phyloP scores from a whole-genome alignment of 2,888 invertebrate species.

The Drosophila limbata region DNA sequence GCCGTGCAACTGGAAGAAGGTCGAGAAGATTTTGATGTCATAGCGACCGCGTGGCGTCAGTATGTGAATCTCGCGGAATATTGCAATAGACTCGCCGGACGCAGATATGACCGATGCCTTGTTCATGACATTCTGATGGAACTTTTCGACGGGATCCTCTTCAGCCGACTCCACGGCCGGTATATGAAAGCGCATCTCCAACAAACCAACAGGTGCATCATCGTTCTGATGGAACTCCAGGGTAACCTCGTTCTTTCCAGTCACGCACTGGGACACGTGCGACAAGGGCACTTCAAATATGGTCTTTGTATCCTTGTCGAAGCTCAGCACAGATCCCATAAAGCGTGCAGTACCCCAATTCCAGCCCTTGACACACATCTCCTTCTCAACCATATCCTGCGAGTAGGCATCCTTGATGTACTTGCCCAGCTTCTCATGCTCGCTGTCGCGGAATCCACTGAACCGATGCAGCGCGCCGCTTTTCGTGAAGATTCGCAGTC shows the following conservation, averaged over 20 bases:
- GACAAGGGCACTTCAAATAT: slow-evolving; percentile 98
- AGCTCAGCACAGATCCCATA: slow-evolving; percentile 93
- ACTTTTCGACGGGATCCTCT: slow-evolving; percentile 97
- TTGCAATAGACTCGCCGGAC: slow-evolving; percentile 98
- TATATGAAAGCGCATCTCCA: slow-evolving; percentile 99
- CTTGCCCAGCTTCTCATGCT: slow-evolving; percentile 96
- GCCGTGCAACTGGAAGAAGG: slow-evolving; percentile 96
- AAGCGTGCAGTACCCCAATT: slow-evolving; percentile 99
- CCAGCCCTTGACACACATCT: slow-evolving; percentile 98
- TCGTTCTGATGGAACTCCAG: slow-evolving; percentile 99
- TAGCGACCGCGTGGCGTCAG: slow-evolving; percentile 97
- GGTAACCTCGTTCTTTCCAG: slow-evolving; percentile 99
- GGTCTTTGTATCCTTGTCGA: slow-evolving; percentile 92
- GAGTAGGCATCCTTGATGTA: slow-evolving; percentile 94
- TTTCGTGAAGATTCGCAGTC: slow-evolving; percentile 94
- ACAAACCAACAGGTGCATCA: slow-evolving; percentile 97
- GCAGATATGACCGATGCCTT: slow-evolving; percentile 99
- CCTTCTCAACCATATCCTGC: slow-evolving; percentile 95
- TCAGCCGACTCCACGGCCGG: slow-evolving; percentile 95
- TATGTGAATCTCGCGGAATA: slow-evolving; percentile 98
- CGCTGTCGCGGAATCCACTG: slow-evolving; percentile 96
- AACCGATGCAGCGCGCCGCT: slow-evolving; percentile 96
- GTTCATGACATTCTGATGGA: slow-evolving; percentile 97
- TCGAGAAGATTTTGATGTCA: slow-evolving; percentile 95
- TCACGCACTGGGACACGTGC: slow-evolving; percentile 97